Evolutionary conservation across 2,888 invertebrate genomes (phyloP), one percentile per base, ranked within the genome.

Genomic region (Dione vanillae): DNA sequence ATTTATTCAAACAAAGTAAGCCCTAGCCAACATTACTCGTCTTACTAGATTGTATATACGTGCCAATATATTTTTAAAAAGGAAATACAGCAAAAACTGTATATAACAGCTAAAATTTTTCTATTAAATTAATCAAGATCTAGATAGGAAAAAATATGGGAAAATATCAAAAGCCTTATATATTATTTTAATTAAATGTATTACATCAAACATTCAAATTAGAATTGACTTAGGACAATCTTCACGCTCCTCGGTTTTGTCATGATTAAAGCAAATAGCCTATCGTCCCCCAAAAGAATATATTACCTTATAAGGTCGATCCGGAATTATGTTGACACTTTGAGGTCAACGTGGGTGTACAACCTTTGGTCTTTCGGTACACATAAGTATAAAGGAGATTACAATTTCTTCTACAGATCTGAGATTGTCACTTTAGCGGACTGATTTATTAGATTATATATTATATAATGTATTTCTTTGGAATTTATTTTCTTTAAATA

Each of bases 291-390:
- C 37, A 54, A 16, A 54, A 54, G n/a, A 54, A 37, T 54, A 54
- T 37, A 37, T 37, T 54, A 11, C 54, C 37, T n/a, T 16, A 2
- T 35, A 52, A 54, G 37, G 9, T 54, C 37, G 37, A 11, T 37
- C 35, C 37, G 16, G 54, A 54, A 54, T 37, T 37, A 37, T 37
- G 37, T 54, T 54, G 54, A 54, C 54, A 54, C 35, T 54, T 54
- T 37, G 37, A 37, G 37, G 54, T 54, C 37, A 54, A 54, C 14
- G 11, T 54, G 35, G 54, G 35, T 35, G 9, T n/a, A 37, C 0
- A 11, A 37, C 35, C 54, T 54, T 37, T 37, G 54, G 10, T 54
- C 37, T 37, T 16, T 1, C 35, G 5, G 16, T n/a, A 3, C 54
- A 35, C n/a, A 35, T 35, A n/a, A 16, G 20, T 9, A 11, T 11